Conservation (phyloP, 1,140 invertebrate species). For the Drosophila carrolli region DNA sequence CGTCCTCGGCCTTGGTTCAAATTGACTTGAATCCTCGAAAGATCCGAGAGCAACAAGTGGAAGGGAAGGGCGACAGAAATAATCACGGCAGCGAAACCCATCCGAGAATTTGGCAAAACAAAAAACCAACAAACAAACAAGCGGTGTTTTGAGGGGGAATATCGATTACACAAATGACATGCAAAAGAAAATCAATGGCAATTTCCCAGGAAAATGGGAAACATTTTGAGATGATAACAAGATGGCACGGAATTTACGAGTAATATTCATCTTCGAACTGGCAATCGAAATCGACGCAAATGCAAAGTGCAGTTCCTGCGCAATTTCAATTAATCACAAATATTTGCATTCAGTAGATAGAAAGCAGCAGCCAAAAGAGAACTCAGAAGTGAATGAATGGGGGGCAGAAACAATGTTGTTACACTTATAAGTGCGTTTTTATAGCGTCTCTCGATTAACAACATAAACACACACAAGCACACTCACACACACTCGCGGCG, state of each 20-base stretch:
- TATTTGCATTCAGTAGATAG: slow-evolving; percentile 32
- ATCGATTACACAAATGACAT: slow-evolving; percentile 49
- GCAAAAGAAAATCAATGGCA: slow-evolving; percentile 23
- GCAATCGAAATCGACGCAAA: slow-evolving; percentile 21
- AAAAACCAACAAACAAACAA: not conserved
- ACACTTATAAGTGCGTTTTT: slow-evolving; percentile 48
- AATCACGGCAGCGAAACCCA: slow-evolving; percentile 4
- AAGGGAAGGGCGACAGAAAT: not conserved
- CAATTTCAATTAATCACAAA: slow-evolving; percentile 41
- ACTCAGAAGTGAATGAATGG: slow-evolving; percentile 15
- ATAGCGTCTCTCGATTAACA: slow-evolving; percentile 47
- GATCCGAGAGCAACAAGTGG: slow-evolving; percentile 38
- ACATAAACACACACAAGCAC: slow-evolving; percentile 14
- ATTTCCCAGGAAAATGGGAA: slow-evolving; percentile 1
- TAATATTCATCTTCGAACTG: slow-evolving; percentile 8
- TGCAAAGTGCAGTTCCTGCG: slow-evolving; percentile 39
- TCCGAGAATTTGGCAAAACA: slow-evolving; percentile 2
- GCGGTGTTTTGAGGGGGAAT: slow-evolving; percentile 5
- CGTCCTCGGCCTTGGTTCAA: slow-evolving; percentile 51
- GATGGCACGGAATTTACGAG: not conserved
- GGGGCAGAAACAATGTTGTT: slow-evolving; percentile 5
- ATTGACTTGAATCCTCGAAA: slow-evolving; percentile 3
- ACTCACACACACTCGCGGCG: slow-evolving; percentile 11
- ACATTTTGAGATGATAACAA: not conserved
- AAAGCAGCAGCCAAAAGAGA: slow-evolving; percentile 27